Percentiles rank a stretch among this genome's conserved stretches.
phyloP scores from a whole-genome alignment of 2,113 vertebrate genomes.

The Platycercus adscitus region DNA sequence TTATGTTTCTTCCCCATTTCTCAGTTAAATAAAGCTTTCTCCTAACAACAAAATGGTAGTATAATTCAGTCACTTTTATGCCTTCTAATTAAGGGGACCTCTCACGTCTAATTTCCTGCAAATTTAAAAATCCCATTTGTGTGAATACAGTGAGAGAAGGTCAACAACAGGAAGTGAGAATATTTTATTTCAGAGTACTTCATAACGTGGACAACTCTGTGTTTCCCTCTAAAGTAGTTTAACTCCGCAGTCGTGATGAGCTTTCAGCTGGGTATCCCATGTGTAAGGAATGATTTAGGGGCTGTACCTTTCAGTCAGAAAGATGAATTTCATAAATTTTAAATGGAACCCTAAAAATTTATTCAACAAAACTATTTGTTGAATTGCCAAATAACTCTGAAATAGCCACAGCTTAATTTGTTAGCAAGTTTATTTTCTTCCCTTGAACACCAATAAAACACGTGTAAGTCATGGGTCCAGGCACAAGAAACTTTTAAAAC shows the following conservation, averaged over 20 bases:
- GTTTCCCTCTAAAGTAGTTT: neutral
- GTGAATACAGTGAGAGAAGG: neutral
- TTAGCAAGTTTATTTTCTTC: neutral
- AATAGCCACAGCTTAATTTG: neutral
- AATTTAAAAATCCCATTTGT: neutral
- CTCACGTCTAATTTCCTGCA: constrained; percentile 21
- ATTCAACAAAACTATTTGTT: neutral
- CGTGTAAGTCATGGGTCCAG: neutral
- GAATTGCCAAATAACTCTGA: neutral
- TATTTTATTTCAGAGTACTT: neutral
- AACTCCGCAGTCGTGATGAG: neutral
- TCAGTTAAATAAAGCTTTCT: neutral
- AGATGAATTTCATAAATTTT: neutral
- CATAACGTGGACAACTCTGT: neutral
- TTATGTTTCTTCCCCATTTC: neutral
- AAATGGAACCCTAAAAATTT: neutral
- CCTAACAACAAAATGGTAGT: neutral
- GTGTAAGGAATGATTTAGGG: neutral
- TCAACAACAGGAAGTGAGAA: neutral
- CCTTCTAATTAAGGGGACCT: constrained; percentile 32
- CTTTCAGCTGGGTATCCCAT: neutral
- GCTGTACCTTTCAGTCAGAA: neutral
- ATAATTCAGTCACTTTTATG: neutral
- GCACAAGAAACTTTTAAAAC: neutral
- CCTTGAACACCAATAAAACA: neutral